These are phyloP conservation scores for Chiroxiphia lanceolata DNA, from an alignment of 2,797 vertebrate species.

Conservation along the genomic window DNA sequence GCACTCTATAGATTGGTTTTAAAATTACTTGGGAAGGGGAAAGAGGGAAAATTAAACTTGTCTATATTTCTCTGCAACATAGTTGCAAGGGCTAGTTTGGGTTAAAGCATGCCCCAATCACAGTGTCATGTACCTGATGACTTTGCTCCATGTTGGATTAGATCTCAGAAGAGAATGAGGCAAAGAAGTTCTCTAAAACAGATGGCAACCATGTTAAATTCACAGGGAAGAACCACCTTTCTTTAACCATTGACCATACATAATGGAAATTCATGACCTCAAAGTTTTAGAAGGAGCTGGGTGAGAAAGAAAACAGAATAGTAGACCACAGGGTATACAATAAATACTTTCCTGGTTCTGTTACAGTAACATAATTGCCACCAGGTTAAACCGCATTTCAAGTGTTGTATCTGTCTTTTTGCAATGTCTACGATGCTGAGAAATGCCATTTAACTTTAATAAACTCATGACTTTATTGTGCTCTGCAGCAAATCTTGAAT, in stretches of 20 bases:
- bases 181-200: not conserved
- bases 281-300: not conserved
- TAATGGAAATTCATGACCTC: not conserved
- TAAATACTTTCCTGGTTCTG: not conserved
- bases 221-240: not conserved
- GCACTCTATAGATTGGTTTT: not conserved
- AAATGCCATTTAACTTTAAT: not conserved
- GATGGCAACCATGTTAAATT: not conserved
- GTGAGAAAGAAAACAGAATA: not conserved
- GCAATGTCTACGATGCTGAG: not conserved
- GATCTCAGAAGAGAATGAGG: not conserved
- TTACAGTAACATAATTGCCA: not conserved
- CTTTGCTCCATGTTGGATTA: not conserved
- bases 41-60: not conserved
- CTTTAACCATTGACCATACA: not conserved
- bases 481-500: not conserved
- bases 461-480: not conserved
- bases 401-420: not conserved
- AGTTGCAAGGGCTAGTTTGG: not conserved
- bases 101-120: not conserved
- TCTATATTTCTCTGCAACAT: not conserved
- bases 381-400: not conserved
- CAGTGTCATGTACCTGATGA: not conserved
- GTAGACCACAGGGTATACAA: not conserved
- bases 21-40: not conserved